phyloP scores from a whole-genome alignment of 2,113 vertebrate species.

The Nycticryphes semicollaris region DNA sequence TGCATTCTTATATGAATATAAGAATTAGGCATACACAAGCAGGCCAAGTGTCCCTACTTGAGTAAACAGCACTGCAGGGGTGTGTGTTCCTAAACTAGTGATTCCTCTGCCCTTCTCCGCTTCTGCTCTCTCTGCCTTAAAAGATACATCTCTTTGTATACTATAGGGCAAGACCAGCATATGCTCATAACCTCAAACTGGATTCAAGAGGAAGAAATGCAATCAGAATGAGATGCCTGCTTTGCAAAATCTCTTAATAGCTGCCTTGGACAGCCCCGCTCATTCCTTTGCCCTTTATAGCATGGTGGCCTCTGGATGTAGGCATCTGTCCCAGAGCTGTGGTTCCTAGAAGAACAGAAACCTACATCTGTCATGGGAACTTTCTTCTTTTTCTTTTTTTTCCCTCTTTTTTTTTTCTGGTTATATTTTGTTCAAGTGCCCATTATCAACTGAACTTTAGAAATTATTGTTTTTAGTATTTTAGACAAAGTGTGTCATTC shows the following conservation, averaged over 20 bases:
- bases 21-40: too few species aligned
- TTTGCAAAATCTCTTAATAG: not conserved
- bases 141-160: rapidly evolving
- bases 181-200: not conserved
- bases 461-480: not conserved
- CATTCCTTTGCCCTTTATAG: not conserved
- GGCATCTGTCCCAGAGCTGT: not conserved
- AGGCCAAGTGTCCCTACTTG: not conserved
- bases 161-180: not conserved
- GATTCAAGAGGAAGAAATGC: not conserved
- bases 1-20: rapidly evolving
- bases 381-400: not conserved
- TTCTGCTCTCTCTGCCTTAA: not conserved
- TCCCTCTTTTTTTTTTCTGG: not conserved
- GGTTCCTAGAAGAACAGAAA: not conserved
- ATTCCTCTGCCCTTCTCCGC: not conserved
- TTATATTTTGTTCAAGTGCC: not conserved
- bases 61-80: not conserved
- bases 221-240: not conserved
- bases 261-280: not conserved
- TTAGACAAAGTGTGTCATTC: not conserved
- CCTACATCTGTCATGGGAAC: not conserved
- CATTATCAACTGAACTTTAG: not conserved
- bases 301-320: not conserved
- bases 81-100: not conserved